Evolutionary conservation across 2,888 invertebrate genomes (phyloP).

Genomic region (Lymantria monacha): DNA sequence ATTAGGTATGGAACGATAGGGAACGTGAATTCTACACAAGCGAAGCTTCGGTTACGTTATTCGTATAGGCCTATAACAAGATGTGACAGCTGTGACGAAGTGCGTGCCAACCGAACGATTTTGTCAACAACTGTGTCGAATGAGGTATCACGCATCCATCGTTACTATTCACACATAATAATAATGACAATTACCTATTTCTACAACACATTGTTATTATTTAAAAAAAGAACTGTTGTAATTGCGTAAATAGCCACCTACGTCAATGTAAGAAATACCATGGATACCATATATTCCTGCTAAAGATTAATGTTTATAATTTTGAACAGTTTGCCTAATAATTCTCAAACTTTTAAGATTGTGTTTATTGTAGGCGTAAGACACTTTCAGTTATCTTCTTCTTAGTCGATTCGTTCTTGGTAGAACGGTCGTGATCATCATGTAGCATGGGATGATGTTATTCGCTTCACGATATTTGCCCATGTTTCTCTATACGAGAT

Average conservation of each 20-base stretch:
- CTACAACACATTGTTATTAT: constrained; percentile 4
- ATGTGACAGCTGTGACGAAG: constrained; percentile 28
- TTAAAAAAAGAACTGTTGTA: not conserved
- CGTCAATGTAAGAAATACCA: not conserved
- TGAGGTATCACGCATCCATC: constrained; percentile 32
- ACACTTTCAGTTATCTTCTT: too few relatives aligned
- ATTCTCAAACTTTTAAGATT: too few relatives aligned
- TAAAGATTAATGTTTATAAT: too few relatives aligned
- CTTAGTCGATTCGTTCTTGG: too few relatives aligned
- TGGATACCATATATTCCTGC: not conserved
- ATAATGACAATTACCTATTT: constrained; percentile 16
- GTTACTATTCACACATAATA: constrained; percentile 20
- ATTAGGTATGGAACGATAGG: too few relatives aligned
- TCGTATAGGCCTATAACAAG: not conserved
- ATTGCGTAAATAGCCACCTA: not conserved
- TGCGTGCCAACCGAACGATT: constrained; percentile 21
- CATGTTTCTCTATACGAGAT: too few relatives aligned
- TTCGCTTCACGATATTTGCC: too few relatives aligned
- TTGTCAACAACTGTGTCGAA: constrained; percentile 41
- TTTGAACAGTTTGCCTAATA: too few relatives aligned
- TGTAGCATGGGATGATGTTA: too few relatives aligned
- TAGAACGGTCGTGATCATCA: too few relatives aligned
- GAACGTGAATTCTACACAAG: too few relatives aligned
- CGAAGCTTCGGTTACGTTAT: not conserved
- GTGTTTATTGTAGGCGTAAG: not conserved